Percentiles rank a stretch among this genome's conserved stretches.
These are phyloP conservation scores for Anthoscopus minutus DNA, from an alignment of 2,113 vertebrate genomes.

Conservation along the genomic window DNA sequence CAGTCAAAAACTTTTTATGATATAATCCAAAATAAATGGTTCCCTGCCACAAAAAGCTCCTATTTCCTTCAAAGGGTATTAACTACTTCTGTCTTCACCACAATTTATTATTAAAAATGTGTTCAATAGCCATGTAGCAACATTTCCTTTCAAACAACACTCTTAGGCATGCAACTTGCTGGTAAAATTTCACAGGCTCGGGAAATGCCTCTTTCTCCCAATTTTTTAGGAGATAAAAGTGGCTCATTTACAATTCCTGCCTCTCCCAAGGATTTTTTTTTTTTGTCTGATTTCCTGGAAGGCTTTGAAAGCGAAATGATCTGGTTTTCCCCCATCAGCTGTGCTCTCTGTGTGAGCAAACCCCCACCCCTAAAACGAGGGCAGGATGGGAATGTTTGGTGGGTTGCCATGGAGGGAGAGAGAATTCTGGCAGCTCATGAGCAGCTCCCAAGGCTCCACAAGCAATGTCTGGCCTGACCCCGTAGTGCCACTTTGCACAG, in stretches of 20 bases:
- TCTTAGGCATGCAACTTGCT: neutral
- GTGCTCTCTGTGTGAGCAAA: neutral
- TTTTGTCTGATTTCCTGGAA: neutral
- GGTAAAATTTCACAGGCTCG: neutral
- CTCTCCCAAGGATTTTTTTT: neutral
- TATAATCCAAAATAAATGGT: conserved; percentile 54
- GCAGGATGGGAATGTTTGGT: neutral
- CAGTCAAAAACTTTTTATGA: neutral
- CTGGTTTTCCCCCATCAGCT: neutral
- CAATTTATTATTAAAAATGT: conserved; percentile 39
- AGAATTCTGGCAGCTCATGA: neutral
- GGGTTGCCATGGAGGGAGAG: neutral
- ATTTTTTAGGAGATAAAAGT: neutral
- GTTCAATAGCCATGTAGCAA: neutral
- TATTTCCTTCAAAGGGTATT: conserved; percentile 51
- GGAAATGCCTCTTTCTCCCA: neutral
- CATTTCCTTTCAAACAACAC: neutral
- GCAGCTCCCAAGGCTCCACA: neutral
- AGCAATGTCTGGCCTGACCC: rapidly evolving
- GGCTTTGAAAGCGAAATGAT: neutral
- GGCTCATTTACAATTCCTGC: neutral
- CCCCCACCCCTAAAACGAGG: neutral
- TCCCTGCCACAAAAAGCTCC: conserved; percentile 39
- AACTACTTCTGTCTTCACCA: conserved; percentile 28
- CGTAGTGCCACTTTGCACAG: neutral